Base-by-base conservation (phyloP, 30 jellyfish, hydroid and myxozoan genomes). In the Aurelia aurita region DNA sequence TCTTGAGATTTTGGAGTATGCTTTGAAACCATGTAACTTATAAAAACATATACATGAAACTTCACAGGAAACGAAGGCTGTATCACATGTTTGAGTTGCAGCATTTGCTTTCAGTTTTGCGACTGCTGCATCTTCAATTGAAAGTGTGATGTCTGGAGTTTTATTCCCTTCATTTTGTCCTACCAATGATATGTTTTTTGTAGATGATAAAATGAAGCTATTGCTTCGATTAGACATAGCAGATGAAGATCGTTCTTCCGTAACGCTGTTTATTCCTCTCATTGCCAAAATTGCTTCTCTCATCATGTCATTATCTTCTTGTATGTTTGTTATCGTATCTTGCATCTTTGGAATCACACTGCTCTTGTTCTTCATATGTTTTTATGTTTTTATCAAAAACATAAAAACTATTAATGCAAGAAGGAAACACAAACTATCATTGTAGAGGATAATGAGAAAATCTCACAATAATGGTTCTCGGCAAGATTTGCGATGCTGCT, bases 21-120 rank as follows among this genome's bases (percentile, higher is more conserved):
- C n/a, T n/a, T n/a, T n/a, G n/a, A n/a, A n/a, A n/a, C n/a, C n/a
- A n/a, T n/a, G n/a, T n/a, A n/a, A n/a, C n/a, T n/a, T n/a, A n/a
- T n/a, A n/a, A n/a, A n/a, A n/a, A n/a, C n/a, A n/a, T n/a, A n/a
- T n/a, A n/a, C n/a, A n/a, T n/a, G n/a, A n/a, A n/a, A n/a, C 88
- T 43, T 81, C 91, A 64, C 98, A 93, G 7, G 97, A 83, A 0
- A 88, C 96, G 83, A 93, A 93, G 12, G 97, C 89, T 13, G 98
- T 93, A 28, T 93, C 98, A 44, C 58, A 77, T 18, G 98, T 93
- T 87, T 93, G 98, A 13, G 97, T 88, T n/a, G 91, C 62, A 14
- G 64, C 74, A 51, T 80, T 59, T 5, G 91, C 43, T 23, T 61
- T 14, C 32, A 54, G 46, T 59, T 72, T 86, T 27, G 91, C 29